phyloP scores from a whole-genome alignment of 2,113 vertebrate species.

The Motacilla tschutschensis region DNA sequence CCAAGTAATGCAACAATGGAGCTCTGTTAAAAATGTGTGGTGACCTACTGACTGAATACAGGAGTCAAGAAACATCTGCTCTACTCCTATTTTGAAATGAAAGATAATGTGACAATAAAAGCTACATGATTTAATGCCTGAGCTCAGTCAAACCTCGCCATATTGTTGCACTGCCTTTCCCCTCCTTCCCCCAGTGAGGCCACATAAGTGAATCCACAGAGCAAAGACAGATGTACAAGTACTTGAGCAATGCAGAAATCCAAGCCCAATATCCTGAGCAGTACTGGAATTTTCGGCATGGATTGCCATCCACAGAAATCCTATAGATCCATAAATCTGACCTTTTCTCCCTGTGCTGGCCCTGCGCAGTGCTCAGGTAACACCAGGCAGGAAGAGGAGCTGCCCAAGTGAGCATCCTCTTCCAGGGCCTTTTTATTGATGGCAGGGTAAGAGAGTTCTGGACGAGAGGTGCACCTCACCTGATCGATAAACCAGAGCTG shows the following conservation, averaged over 20 bases:
- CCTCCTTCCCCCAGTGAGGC: conserved; percentile 8
- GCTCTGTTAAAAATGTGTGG: conserved; percentile 42
- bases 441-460: neutral
- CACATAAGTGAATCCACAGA: conserved; percentile 47
- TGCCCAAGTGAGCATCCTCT: neutral
- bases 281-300: neutral
- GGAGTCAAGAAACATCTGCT: conserved; percentile 66
- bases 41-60: conserved; percentile 35
- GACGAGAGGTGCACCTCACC: neutral
- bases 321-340: neutral
- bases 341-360: fast-evolving
- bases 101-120: conserved; percentile 53
- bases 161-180: neutral
- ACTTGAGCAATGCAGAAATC: conserved; percentile 7
- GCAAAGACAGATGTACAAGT: conserved; percentile 39
- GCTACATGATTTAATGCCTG: conserved; percentile 44
- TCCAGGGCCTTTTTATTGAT: neutral
- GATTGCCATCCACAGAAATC: neutral
- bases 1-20: conserved; percentile 33
- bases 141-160: conserved; percentile 19
- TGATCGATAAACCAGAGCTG: neutral
- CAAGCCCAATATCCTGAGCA: neutral
- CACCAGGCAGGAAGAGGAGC: neutral
- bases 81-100: conserved; percentile 35
- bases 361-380: neutral